Base-by-base conservation (phyloP, 2,797 vertebrate genomes). In the Esox lucius region DNA sequence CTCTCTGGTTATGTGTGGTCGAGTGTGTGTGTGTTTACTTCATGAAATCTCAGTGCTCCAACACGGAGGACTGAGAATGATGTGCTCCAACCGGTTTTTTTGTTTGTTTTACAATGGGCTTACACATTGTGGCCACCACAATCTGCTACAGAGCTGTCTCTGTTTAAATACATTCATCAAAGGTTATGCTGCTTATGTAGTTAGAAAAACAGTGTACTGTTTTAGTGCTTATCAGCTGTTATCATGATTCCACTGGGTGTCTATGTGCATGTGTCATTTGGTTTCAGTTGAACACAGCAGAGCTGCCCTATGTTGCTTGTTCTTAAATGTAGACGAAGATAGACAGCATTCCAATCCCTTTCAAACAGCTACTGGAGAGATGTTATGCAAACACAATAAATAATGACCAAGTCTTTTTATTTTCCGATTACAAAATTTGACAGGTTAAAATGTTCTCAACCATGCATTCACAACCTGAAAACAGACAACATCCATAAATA, bases 261-360 rank as follows among this genome's bases (percentile, higher is more conserved):
- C 42, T 46, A 65, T 6, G 61, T 31, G 33, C 15, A 67, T 8
- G 33, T 35, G 15, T 15, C 8, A 39, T 67, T 31, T 19, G 65
- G 65, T 68, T 68, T 35, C 24, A 65, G 19, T 51, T 2, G 80
- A 42, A 74, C 66, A 79, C 78, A 85, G 78, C 75, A 79, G 68
- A 81, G 33, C n/a, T 78, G 78, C 74, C 42, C 7, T 0, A 9
- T 39, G 68, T 39, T 28, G 1, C 4, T 0, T 53, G 24, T 19
- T 7, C 2, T 9, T 8, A 22, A 71, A 42, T 12, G 0, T 1
- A 19, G 9, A 56, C 24, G 17, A 33, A n/a, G 48, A 75, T 22
- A 70, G 28, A 71, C 6, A 28, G 19, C 71, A 35, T 24, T 74
- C 16, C 48, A 5, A 53, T 53, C 48, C 26, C 46, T 53, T 42